A percentile compares a stretch with the other conserved stretches of the same genome.
phyloP scores from a whole-genome alignment of 2,888 invertebrate genomes.

The Hipparchia sbordonii region DNA sequence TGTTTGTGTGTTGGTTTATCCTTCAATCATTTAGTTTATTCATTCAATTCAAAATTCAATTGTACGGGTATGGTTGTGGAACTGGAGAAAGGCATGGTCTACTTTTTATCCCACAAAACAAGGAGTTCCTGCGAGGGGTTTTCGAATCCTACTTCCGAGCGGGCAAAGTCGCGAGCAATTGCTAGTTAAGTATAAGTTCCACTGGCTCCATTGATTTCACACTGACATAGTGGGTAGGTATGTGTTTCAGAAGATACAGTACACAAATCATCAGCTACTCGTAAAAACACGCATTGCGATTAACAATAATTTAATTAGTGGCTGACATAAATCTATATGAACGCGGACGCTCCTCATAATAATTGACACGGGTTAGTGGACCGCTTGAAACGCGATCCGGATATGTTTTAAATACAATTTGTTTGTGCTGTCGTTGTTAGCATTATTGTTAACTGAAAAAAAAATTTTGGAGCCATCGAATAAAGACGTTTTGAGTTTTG shows the following conservation, averaged over 20 bases:
- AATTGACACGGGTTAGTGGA: constrained; percentile 75
- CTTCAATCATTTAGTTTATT: too few species aligned
- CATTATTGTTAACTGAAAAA: background rate
- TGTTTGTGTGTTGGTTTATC: too few species aligned
- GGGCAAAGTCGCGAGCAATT: too few species aligned
- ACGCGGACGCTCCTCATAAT: constrained; percentile 58
- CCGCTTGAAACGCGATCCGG: constrained; percentile 63
- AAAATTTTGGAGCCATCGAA: background rate
- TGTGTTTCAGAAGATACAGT: constrained; percentile 17
- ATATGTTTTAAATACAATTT: constrained; percentile 21
- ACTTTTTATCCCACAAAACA: too few species aligned
- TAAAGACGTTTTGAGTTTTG: too few species aligned
- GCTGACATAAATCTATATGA: constrained; percentile 71
- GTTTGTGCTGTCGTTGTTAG: constrained; percentile 25
- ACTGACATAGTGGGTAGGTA: background rate
- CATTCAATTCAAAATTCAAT: too few species aligned
- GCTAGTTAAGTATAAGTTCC: background rate
- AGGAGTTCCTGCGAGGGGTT: too few species aligned
- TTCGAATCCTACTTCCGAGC: too few species aligned
- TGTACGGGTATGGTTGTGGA: too few species aligned
- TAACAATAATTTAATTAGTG: constrained; percentile 69
- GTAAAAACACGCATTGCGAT: constrained; percentile 40
- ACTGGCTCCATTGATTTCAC: background rate
- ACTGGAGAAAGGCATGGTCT: too few species aligned
- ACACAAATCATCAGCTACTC: constrained; percentile 23